A percentile compares a stretch with the other conserved stretches of the same genome.
Conservation (phyloP, 2,797 vertebrate genomes). For the Arnoldichthys spilopterus region DNA sequence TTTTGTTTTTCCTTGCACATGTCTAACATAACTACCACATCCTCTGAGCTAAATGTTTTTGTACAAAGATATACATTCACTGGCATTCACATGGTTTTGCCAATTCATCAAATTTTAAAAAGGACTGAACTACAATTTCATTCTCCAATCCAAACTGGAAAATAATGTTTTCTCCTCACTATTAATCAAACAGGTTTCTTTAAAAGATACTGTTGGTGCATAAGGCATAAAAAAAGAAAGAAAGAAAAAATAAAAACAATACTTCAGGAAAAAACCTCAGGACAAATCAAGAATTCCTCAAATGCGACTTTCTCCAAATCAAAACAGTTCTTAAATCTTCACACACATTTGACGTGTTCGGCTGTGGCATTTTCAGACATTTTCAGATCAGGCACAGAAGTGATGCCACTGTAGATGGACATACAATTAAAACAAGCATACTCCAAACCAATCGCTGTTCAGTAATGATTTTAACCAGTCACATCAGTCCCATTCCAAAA, state of each 20-base stretch:
- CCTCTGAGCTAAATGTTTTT: constrained; percentile 90
- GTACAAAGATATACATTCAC: constrained; percentile 94
- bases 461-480: constrained; percentile 72
- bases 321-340: constrained; percentile 55
- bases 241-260: constrained; percentile 37
- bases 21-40: constrained; percentile 91
- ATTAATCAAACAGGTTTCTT: constrained; percentile 41
- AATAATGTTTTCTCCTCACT: constrained; percentile 52
- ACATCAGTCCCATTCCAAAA: constrained; percentile 57
- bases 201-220: constrained; percentile 56
- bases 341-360: constrained; percentile 45
- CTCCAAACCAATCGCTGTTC: constrained; percentile 61
- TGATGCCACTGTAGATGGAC: constrained; percentile 68
- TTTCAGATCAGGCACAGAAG: constrained; percentile 73
- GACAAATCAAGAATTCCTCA: constrained; percentile 39
- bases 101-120: constrained; percentile 66
- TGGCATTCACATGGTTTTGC: constrained; percentile 81
- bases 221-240: constrained; percentile 45
- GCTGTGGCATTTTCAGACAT: constrained; percentile 48
- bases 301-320: constrained; percentile 43
- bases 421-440: constrained; percentile 62
- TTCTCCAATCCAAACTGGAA: constrained; percentile 66
- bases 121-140: constrained; percentile 59
- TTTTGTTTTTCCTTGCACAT: constrained; percentile 74
- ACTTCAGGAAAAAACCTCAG: constrained; percentile 42